Evolutionary conservation across 2,113 vertebrate species (phyloP).

Genomic region (Spea multiplicata): DNA sequence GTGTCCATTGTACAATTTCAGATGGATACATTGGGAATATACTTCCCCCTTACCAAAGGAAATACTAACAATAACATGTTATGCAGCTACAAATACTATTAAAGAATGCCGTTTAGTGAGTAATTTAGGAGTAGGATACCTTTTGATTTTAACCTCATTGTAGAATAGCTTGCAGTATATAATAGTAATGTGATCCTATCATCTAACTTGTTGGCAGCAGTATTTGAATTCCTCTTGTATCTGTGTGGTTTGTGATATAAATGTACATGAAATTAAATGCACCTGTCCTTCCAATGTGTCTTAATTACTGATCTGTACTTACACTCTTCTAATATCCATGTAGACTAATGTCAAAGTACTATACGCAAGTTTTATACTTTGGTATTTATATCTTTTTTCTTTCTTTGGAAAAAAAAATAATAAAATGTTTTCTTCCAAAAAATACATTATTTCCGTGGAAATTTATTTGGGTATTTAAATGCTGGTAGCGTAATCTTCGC

Average conservation of each 20-base stretch:
- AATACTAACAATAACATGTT: constrained; percentile 48
- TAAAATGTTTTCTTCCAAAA: constrained; percentile 83
- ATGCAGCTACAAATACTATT: constrained; percentile 44
- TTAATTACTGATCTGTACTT: constrained; percentile 82
- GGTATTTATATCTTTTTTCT: constrained; percentile 99
- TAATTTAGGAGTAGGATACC: constrained; percentile 54
- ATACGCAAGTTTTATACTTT: constrained; percentile 98
- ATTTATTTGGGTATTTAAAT: neutral
- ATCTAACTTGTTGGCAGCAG: constrained; percentile 63
- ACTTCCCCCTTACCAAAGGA: constrained; percentile 19
- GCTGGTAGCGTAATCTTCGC: too few species aligned
- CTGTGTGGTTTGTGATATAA: constrained; percentile 73
- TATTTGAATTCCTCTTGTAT: constrained; percentile 61
- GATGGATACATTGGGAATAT: constrained; percentile 24
- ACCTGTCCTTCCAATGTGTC: constrained; percentile 79
- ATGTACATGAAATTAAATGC: constrained; percentile 78
- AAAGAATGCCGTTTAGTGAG: constrained; percentile 53
- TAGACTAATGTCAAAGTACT: constrained; percentile 81
- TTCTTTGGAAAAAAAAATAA: constrained; percentile 87
- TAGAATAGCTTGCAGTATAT: constrained; percentile 67
- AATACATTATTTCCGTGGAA: neutral
- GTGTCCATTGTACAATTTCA: constrained; percentile 45
- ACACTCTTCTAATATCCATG: constrained; percentile 88
- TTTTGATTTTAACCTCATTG: constrained; percentile 60
- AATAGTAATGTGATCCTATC: constrained; percentile 70